Base-by-base conservation (phyloP, 2,888 invertebrate genomes). In the Tetropium fuscum region DNA sequence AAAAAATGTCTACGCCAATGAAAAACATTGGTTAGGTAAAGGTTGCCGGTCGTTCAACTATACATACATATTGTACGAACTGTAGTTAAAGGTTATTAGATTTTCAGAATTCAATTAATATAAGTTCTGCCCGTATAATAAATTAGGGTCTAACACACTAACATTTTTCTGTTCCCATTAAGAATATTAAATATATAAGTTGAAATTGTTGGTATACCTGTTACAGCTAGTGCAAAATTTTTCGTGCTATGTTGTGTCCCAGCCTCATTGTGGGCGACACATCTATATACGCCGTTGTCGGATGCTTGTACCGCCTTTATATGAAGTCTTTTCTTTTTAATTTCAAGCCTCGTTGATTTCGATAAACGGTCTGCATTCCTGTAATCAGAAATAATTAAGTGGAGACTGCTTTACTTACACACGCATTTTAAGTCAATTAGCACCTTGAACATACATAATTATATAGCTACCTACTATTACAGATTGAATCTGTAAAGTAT, bases 211-310 rank as follows among this genome's bases (percentile, higher is more conserved):
- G 27, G 20, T 38, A 27, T 60, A 86, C 87, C 86, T 78, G 81
- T 75, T 20, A 87, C 81, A 45, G 83, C 82, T 15, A 88, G 77
- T 2, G 85, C 78, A 64, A 85, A 85, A 76, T 85, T 86, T 59
- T 81, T 82, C 3, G 75, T 72, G 71, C 87, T 86, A 60, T 83
- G 80, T 41, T 83, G 81, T 19, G 80, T 79, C 1, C 90, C 91
- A 3, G 89, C 91, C 25, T 86, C 86, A 81, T 91, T 92, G 58
- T 85, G 84, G 11, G 88, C 91, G 45, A 85, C 81, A 77, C 93
- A 93, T 16, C 88, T 87, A 81, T 92, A 93, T 54, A 91, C 86
- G 0, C 92, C 93, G 78, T 90, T 91, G 74, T 90, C 88, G 43
- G 83, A 83, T 7, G 86, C 80, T 27, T 81, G 81, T 3, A 85